Evolutionary conservation across 2,888 invertebrate genomes (phyloP).

Genomic region (Drosophila falleni): DNA sequence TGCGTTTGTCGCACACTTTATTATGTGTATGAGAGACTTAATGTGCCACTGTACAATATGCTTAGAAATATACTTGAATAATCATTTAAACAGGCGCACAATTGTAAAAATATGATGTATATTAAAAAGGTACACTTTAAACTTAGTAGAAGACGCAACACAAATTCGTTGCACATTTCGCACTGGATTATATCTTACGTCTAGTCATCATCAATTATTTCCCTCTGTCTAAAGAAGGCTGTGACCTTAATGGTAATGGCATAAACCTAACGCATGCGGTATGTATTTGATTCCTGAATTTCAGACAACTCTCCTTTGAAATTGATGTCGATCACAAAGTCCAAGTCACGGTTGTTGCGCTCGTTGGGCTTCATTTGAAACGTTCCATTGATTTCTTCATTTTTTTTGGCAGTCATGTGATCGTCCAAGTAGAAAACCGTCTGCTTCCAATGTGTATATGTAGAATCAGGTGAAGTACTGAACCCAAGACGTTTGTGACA

Average conservation of each 20-base stretch:
- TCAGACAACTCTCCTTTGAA: conserved; percentile 96
- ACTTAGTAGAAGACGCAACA: conserved; percentile 76
- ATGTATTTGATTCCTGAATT: conserved; percentile 93
- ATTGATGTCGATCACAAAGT: conserved; percentile 96
- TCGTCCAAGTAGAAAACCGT: conserved; percentile 99
- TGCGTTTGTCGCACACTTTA: conserved; percentile 65
- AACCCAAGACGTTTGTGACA: conserved; percentile 99
- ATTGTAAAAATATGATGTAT: conserved; percentile 62
- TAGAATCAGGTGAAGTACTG: conserved; percentile 98
- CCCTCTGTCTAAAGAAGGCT: conserved; percentile 41
- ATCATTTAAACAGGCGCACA: conserved; percentile 74
- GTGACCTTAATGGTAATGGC: conserved; percentile 37
- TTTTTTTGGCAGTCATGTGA: conserved; percentile 97
- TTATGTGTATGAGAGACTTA: conserved; percentile 61
- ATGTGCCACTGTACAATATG: conserved; percentile 72
- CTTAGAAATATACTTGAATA: conserved; percentile 66
- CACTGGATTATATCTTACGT: conserved; percentile 74
- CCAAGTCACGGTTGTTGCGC: conserved; percentile 98
- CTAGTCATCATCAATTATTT: conserved; percentile 69
- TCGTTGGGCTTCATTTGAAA: conserved; percentile 98
- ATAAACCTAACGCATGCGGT: conserved; percentile 92
- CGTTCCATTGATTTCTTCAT: conserved; percentile 96
- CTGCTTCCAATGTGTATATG: conserved; percentile 99
- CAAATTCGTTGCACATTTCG: conserved; percentile 70
- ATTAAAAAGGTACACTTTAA: conserved; percentile 78